phyloP scores from a whole-genome alignment of 2,113 vertebrate species.

The Upupa epops region DNA sequence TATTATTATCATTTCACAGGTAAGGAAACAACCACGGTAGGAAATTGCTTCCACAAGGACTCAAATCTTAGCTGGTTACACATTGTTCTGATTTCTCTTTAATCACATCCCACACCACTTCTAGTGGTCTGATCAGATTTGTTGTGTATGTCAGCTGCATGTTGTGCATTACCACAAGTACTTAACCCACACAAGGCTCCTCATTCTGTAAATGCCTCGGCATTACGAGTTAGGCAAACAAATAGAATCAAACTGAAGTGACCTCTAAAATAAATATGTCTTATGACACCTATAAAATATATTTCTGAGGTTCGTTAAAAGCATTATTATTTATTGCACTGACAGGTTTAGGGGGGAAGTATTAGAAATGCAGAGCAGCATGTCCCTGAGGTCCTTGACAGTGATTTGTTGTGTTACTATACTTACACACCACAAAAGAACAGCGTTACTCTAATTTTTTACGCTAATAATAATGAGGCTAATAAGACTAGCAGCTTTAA shows the following conservation, averaged over 20 bases:
- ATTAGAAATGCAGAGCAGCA: neutral
- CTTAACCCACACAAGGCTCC: no score
- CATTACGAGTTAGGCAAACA: neutral
- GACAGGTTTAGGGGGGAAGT: neutral
- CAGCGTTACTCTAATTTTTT: neutral
- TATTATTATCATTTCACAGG: neutral
- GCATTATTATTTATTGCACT: neutral
- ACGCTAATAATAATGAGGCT: neutral
- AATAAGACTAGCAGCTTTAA: neutral
- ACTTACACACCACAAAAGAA: fast-evolving
- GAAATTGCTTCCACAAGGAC: neutral
- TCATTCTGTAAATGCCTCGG: neutral
- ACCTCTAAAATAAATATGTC: neutral
- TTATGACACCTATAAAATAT: neutral
- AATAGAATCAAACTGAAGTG: neutral
- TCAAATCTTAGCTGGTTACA: neutral
- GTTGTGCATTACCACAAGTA: neutral
- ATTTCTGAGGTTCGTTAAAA: neutral
- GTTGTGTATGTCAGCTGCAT: neutral
- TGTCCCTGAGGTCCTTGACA: neutral
- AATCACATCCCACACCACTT: neutral
- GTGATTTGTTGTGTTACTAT: neutral
- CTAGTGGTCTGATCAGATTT: neutral
- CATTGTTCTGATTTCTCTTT: neutral
- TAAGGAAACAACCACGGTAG: neutral